Percentiles rank a stretch among this genome's conserved stretches.
These are phyloP conservation scores for Hippocampus guttulatus DNA, from an alignment of 2,113 vertebrate species.

Conservation along the genomic window DNA sequence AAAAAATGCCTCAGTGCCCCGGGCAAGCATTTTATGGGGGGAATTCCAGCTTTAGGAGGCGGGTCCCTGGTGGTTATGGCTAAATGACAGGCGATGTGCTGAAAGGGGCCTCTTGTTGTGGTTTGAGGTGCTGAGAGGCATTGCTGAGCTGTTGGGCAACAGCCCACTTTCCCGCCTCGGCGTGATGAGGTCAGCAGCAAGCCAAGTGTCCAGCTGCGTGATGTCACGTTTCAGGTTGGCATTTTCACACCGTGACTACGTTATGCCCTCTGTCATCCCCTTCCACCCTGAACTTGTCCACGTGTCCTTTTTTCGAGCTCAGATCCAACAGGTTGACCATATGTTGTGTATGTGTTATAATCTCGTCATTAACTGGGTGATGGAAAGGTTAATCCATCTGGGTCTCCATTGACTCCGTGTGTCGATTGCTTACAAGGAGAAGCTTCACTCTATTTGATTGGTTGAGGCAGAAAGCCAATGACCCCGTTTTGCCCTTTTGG, in stretches of 20 bases:
- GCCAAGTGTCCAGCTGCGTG: slow-evolving; percentile 37
- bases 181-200: slow-evolving; percentile 57
- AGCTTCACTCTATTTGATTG: slow-evolving; percentile 37
- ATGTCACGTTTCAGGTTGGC: slow-evolving; percentile 42
- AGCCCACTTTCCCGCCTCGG: slow-evolving; percentile 23
- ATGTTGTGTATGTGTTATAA: slow-evolving; percentile 30
- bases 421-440: slow-evolving; percentile 22
- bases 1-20: slow-evolving; percentile 30
- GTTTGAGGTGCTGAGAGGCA: slow-evolving; percentile 52
- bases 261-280: slow-evolving; percentile 5
- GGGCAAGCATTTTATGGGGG: slow-evolving; percentile 26
- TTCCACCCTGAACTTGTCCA: background rate
- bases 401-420: background rate
- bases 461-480: slow-evolving; percentile 17
- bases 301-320: background rate
- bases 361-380: slow-evolving; percentile 30
- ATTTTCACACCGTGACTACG: background rate
- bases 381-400: slow-evolving; percentile 55
- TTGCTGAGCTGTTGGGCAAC: slow-evolving; percentile 34
- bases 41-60: slow-evolving; percentile 44
- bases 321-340: slow-evolving; percentile 18
- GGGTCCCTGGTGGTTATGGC: slow-evolving; percentile 20
- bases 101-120: slow-evolving; percentile 61
- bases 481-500: slow-evolving; percentile 30
- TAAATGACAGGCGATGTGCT: slow-evolving; percentile 33